Conservation (phyloP, 2,888 invertebrate genomes). For the Acheta domesticus region DNA sequence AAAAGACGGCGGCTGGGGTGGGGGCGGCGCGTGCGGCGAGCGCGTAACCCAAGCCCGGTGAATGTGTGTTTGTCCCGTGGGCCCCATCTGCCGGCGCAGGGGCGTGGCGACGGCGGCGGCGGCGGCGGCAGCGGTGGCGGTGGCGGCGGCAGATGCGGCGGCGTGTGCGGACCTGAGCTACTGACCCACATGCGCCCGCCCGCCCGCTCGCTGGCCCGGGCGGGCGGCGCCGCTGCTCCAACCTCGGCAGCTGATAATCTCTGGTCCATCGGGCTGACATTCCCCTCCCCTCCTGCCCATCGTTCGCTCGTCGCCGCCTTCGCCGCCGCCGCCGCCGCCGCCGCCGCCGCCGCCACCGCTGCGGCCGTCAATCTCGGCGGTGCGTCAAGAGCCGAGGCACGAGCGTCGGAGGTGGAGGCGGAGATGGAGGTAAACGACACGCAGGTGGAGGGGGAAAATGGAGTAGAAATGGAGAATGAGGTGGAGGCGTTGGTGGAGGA, state of each 20-base stretch:
- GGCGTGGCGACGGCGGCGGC: neutral
- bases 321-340: neutral
- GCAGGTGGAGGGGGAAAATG: too few species aligned
- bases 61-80: neutral
- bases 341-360: neutral
- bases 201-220: too few species aligned
- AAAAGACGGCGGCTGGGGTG: neutral
- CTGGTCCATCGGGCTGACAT: neutral
- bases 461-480: too few species aligned
- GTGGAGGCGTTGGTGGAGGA: too few species aligned
- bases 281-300: neutral
- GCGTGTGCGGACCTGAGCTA: constrained; percentile 4
- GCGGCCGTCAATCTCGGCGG: neutral
- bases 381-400: too few species aligned
- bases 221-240: neutral
- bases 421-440: too few species aligned
- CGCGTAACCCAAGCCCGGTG: neutral
- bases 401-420: too few species aligned
- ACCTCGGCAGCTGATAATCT: constrained; percentile 1
- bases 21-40: neutral
- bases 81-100: neutral
- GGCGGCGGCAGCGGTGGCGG: too few species aligned
- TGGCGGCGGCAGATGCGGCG: neutral
- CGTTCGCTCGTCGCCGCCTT: neutral
- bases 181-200: neutral